phyloP scores from a whole-genome alignment of 1,140 invertebrate genomes.

The Drosophila azteca region DNA sequence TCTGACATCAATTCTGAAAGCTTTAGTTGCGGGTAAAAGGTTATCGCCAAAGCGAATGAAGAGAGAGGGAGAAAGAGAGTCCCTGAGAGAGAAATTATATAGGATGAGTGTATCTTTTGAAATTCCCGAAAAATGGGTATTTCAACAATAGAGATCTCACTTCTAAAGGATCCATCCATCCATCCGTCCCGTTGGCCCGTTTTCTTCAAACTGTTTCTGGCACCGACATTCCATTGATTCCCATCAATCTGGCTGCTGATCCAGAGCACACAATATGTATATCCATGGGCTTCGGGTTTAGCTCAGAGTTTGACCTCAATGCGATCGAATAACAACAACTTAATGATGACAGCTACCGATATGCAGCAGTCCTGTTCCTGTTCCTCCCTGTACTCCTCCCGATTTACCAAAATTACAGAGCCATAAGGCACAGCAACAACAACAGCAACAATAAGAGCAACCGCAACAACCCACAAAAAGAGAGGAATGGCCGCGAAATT shows the following conservation, averaged over 20 bases:
- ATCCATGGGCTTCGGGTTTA: conserved; percentile 20
- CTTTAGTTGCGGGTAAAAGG: too few species aligned
- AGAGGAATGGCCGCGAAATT: conserved; percentile 65
- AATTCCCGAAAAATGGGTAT: too few species aligned
- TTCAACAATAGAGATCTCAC: too few species aligned
- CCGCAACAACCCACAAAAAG: too few species aligned
- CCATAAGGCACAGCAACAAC: conserved; percentile 52
- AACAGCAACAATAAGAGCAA: too few species aligned
- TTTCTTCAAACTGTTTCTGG: conserved; percentile 20
- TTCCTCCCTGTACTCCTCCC: conserved; percentile 20
- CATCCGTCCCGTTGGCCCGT: not conserved
- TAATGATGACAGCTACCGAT: conserved; percentile 81
- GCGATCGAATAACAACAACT: conserved; percentile 45
- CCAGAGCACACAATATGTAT: conserved; percentile 27
- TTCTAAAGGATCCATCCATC: too few species aligned
- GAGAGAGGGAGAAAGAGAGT: too few species aligned
- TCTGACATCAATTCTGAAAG: conserved; percentile 50
- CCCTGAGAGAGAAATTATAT: too few species aligned
- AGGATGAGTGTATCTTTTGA: too few species aligned
- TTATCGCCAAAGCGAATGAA: too few species aligned
- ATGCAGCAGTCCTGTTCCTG: conserved; percentile 37
- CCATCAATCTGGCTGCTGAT: conserved; percentile 43
- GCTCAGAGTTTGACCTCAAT: conserved; percentile 60
- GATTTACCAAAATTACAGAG: conserved; percentile 58
- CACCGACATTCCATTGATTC: conserved; percentile 36